Base-by-base conservation (phyloP, 2,113 vertebrate genomes). In the Hassar affinis region DNA sequence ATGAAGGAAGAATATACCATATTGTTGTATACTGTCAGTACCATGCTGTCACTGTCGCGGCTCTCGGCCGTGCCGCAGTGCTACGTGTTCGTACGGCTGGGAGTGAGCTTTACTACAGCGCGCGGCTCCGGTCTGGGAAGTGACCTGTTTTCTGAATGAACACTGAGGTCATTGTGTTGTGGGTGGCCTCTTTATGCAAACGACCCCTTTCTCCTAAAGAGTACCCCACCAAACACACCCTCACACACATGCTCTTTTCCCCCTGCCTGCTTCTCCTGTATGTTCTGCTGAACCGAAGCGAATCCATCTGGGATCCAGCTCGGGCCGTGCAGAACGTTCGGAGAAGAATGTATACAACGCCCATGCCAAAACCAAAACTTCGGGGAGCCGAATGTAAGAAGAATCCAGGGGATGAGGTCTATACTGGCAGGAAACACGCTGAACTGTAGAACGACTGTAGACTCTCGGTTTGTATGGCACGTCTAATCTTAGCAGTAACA, bases 141-240 rank as follows among this genome's bases (percentile, higher is more conserved):
- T 15, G 57, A 80, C 56, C 84, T 59, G 74, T 74, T 86, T 86
- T 77, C 42, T n/a, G 35, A 81, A 54, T 84, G 52, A 90, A 90
- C 78, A 89, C 78, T 47, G 59, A 47, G 42, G 66, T 87, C 74
- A 89, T 83, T 87, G 80, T 88, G 74, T 86, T 82, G 79, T 54
- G 61, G 74, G 78, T 54, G 57, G 35, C 71, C 69, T 77, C 12
- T 71, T 57, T 68, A 72, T 80, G 62, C n/a, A 62, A 54, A 72
- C 27, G 72, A 74, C 78, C 85, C 2, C 51, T 77, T 81, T 76
- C 74, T 78, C n/a, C 45, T 78, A 62, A 71, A 87, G 47, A 71
- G 57, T 27, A 61, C 69, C 76, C 68, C 33, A 49, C 17, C 72
- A 85, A 64, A 51, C 61, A 68, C 45, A 81, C 81, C 54, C 79